phyloP scores from a whole-genome alignment of 2,113 vertebrate species.

The Rhizomys pruinosus region DNA sequence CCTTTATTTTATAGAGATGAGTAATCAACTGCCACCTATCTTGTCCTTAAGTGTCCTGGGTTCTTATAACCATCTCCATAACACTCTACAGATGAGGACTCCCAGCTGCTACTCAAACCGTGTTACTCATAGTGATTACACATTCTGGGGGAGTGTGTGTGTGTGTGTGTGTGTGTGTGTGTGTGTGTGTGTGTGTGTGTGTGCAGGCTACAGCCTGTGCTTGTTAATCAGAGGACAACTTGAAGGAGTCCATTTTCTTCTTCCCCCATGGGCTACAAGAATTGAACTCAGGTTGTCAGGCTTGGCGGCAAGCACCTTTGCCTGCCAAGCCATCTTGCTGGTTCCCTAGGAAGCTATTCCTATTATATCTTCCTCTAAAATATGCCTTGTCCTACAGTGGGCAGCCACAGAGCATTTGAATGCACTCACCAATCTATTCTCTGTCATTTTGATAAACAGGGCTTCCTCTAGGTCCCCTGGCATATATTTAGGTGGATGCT shows the following conservation, averaged over 20 bases:
- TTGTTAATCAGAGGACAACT: background rate
- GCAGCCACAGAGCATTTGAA: background rate
- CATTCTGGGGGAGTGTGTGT: too few species aligned
- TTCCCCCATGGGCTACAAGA: background rate
- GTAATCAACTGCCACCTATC: background rate
- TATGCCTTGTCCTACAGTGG: background rate
- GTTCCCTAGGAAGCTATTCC: background rate
- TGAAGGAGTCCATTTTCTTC: background rate
- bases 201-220: background rate
- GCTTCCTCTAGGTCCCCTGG: background rate
- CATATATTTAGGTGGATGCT: background rate
- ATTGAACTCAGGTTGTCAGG: background rate
- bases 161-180: background rate
- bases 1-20: background rate
- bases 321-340: background rate
- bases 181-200: too few species aligned
- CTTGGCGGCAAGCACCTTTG: background rate
- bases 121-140: background rate
- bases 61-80: background rate
- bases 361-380: background rate
- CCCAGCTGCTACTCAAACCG: background rate
- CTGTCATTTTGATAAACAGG: constrained; percentile 2
- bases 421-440: background rate
- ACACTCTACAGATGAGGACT: background rate
- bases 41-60: background rate